Evolutionary conservation across 2,113 vertebrate species (phyloP), one percentile per base, ranked within the genome.

Genomic region (Grantiella picta): DNA sequence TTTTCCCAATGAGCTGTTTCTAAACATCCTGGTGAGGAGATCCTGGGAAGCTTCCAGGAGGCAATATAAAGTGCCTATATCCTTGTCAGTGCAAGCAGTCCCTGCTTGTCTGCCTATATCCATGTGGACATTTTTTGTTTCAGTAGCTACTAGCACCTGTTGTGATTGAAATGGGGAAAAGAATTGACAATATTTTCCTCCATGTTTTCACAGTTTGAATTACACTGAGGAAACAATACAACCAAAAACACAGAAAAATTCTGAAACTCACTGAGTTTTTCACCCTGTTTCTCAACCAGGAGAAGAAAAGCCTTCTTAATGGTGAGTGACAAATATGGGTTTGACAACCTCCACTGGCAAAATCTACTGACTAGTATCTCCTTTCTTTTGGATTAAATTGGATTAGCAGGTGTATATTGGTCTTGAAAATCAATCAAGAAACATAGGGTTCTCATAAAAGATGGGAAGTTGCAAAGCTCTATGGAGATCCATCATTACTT

Each of bases 221-320:
- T 76, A 61, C 66, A 73, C 66, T 90, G 61, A 95, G 38, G 63
- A 95, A 92, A 72, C n/a, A 89, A 73, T 84, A 52, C 40, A 89
- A 84, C 17, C 24, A 66, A 80, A 93, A 80, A 33, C 0, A 1
- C 71, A 93, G 63, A 93, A 45, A 57, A 85, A 38, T 73, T 77
- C 68, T 82, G 77, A 81, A 94, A 90, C 35, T 8, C 27, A 27
- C 6, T 17, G 29, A 65, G 53, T 49, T 79, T 87, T 82, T 92
- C 61, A 76, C 36, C 16, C 52, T 40, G 6, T 80, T 79, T 91
- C 63, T 94, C 68, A 78, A 66, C 11, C 25, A 50, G 11, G 11
- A 87, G 65, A 84, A 84, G 45, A 71, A 87, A 89, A 91, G 38
- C 7, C 29, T 29, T 88, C 60, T 53, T 72, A 60, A 63, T 12